Conservation (phyloP, 2,113 vertebrate species). For the Chloroceryle aenea region DNA sequence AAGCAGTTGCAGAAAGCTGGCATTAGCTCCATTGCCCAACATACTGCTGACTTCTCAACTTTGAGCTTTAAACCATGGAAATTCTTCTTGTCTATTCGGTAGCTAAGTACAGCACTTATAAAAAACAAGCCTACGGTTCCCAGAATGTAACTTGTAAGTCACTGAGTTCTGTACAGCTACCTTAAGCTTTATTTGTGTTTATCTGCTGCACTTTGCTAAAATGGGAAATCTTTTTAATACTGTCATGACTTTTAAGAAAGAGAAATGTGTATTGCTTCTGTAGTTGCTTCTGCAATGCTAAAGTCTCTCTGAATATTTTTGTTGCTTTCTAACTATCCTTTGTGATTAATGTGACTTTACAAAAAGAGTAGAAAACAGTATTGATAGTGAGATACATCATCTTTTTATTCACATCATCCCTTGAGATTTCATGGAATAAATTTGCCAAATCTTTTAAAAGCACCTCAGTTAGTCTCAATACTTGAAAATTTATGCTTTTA, state of each 20-base stretch:
- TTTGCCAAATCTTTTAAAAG: not conserved
- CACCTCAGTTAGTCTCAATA: not conserved
- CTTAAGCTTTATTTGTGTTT: not conserved
- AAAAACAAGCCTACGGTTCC: not conserved
- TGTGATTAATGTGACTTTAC: not conserved
- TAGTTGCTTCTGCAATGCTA: accelerated
- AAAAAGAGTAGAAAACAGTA: not conserved
- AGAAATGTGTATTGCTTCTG: accelerated
- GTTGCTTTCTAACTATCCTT: not conserved
- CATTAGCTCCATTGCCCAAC: not conserved
- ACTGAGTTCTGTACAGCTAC: not conserved
- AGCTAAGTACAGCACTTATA: not conserved
- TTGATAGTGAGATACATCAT: not conserved
- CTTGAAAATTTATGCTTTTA: not conserved
- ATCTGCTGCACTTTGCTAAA: not conserved
- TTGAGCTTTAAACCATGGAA: not conserved
- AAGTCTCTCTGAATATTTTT: not conserved
- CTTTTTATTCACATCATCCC: not conserved
- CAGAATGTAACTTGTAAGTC: not conserved
- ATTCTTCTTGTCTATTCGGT: not conserved
- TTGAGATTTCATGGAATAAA: not conserved
- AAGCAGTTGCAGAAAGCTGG: not conserved
- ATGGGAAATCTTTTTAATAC: not conserved
- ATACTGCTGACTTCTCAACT: not conserved
- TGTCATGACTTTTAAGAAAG: not conserved